Evolutionary conservation across 2,113 vertebrate genomes (phyloP).

Genomic region (Rousettus leschenaultii): DNA sequence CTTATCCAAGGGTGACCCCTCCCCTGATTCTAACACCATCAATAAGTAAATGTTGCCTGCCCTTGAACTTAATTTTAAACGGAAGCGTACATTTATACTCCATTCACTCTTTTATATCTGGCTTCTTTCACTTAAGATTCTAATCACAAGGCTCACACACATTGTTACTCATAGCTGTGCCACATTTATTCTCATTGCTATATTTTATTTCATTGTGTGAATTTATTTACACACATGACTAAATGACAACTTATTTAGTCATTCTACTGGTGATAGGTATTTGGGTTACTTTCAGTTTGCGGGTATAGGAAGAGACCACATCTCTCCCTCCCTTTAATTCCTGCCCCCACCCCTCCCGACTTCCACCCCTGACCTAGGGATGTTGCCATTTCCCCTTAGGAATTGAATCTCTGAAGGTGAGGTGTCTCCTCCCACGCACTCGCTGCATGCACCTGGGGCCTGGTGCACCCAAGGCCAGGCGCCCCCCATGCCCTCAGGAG

Average conservation of each 20-base stretch:
- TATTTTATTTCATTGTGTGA: not conserved
- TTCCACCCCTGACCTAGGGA: no score
- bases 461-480: no score
- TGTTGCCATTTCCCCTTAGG: no score
- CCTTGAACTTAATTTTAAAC: not conserved
- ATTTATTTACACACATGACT: not conserved
- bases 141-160: not conserved
- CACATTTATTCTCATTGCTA: not conserved
- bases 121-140: not conserved
- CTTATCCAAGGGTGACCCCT: not conserved
- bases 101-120: no score
- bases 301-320: accelerated
- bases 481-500: no score
- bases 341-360: no score
- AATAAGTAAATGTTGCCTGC: not conserved
- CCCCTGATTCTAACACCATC: not conserved
- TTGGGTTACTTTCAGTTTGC: not conserved
- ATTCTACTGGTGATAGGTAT: not conserved
- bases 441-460: no score
- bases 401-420: no score
- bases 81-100: not conserved
- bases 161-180: no score
- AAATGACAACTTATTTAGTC: not conserved
- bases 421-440: no score
- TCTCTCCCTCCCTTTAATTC: not conserved